Evolutionary conservation across 2,797 vertebrate genomes (phyloP).

Genomic region (Sphaeramia orbicularis): DNA sequence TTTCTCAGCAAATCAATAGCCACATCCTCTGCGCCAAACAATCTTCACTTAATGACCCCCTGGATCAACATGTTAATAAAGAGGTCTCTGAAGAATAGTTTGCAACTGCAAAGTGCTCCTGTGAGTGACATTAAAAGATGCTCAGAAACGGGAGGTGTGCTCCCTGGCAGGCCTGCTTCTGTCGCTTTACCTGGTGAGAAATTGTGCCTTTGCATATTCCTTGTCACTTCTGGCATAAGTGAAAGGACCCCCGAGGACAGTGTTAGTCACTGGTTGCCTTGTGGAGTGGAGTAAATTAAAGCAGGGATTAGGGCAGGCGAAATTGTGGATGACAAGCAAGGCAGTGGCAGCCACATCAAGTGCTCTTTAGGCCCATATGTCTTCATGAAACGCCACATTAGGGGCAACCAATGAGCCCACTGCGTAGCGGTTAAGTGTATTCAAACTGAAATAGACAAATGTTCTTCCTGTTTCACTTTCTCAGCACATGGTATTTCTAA

Average conservation of each 20-base stretch:
- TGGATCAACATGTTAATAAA: constrained; percentile 88
- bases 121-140: constrained; percentile 92
- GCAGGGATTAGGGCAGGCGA: constrained; percentile 91
- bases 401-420: constrained; percentile 80
- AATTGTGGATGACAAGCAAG: constrained; percentile 95
- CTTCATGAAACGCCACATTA: constrained; percentile 85
- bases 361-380: constrained; percentile 92
- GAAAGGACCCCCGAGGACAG: constrained; percentile 95
- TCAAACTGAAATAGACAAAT: constrained; percentile 60
- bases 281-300: constrained; percentile 96
- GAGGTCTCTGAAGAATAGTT: constrained; percentile 90
- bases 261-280: constrained; percentile 89
- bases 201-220: constrained; percentile 96
- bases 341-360: constrained; percentile 86
- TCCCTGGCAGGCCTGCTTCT: constrained; percentile 90
- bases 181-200: constrained; percentile 95
- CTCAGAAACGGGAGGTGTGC: constrained; percentile 86
- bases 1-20: constrained; percentile 84
- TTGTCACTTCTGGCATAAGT: constrained; percentile 94
- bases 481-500: not conserved
- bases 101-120: constrained; percentile 89
- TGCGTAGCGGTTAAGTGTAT: constrained; percentile 70
- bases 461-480: constrained; percentile 15
- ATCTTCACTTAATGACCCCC: constrained; percentile 82
- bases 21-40: constrained; percentile 68